These are phyloP conservation scores for Lophius piscatorius DNA, from an alignment of 2,113 vertebrate genomes.

Conservation along the genomic window DNA sequence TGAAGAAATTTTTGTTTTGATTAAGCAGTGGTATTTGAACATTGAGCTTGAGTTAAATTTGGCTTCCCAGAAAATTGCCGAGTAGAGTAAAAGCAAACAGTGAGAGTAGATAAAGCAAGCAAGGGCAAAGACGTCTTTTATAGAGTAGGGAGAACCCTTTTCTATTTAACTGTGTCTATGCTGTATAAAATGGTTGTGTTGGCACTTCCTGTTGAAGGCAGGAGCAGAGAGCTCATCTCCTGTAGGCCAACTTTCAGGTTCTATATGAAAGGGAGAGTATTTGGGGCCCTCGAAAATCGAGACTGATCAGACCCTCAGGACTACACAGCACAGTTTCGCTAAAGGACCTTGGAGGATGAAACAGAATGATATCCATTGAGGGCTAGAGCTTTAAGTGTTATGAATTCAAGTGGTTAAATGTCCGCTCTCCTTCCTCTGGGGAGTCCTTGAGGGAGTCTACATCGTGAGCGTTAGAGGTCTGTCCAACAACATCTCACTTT, in stretches of 20 bases:
- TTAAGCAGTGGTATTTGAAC: too few species aligned
- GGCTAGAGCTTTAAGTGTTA: constrained; percentile 14
- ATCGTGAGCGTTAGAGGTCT: constrained; percentile 4
- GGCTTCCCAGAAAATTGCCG: too few species aligned
- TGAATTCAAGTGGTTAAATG: constrained; percentile 31
- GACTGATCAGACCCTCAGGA: constrained; percentile 17
- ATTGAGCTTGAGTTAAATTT: too few species aligned
- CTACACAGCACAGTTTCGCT: constrained; percentile 15
- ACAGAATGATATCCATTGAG: constrained; percentile 20
- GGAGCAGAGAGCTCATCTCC: constrained; percentile 5
- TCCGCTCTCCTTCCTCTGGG: constrained; percentile 22
- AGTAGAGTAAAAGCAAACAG: too few species aligned
- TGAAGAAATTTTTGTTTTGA: too few species aligned
- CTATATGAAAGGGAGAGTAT: constrained; percentile 24
- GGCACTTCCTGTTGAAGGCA: constrained; percentile 5
- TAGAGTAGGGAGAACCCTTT: too few species aligned
- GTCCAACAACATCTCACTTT: constrained; percentile 20
- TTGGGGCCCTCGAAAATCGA: constrained; percentile 15
- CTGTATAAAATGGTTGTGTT: constrained; percentile 49
- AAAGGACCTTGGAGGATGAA: constrained; percentile 17
- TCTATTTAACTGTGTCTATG: constrained; percentile 10
- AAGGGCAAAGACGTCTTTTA: too few species aligned
- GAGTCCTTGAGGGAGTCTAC: constrained; percentile 23
- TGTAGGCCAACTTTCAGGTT: constrained; percentile 15
- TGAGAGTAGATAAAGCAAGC: too few species aligned